A percentile compares a stretch with the other conserved stretches of the same genome.
Evolutionary conservation across 2,797 vertebrate genomes (phyloP).

Genomic region (Neostethus bicornis): DNA sequence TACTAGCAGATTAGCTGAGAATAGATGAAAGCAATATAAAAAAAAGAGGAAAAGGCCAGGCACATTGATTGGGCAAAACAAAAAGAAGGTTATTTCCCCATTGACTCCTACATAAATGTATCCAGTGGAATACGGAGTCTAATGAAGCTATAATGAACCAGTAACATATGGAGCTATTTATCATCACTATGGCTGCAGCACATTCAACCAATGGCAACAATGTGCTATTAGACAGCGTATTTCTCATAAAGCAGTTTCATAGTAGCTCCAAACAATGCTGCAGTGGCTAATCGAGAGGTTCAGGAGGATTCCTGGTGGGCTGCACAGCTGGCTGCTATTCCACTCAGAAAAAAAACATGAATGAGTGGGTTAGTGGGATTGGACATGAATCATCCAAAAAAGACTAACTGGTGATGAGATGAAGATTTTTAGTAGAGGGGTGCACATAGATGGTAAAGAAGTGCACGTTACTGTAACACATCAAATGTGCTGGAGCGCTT

Average conservation of each 20-base stretch:
- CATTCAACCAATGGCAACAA: slow-evolving; percentile 32
- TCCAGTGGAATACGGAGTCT: slow-evolving; percentile 43
- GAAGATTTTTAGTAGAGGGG: no score
- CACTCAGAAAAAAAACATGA: no score
- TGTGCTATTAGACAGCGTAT: slow-evolving; percentile 38
- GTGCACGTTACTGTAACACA: no score
- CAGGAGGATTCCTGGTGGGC: no score
- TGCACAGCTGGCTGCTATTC: no score
- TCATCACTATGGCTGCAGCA: slow-evolving; percentile 36
- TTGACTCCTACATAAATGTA: slow-evolving; percentile 39
- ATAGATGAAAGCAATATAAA: slow-evolving; percentile 34
- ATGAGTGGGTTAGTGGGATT: no score
- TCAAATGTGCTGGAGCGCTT: no score
- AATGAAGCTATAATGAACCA: slow-evolving; percentile 52
- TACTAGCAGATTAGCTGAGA: slow-evolving; percentile 21
- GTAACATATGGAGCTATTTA: slow-evolving; percentile 43
- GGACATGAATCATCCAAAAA: no score
- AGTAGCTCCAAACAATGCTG: slow-evolving; percentile 1
- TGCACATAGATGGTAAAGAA: no score
- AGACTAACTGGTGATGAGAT: no score
- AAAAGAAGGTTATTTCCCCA: slow-evolving; percentile 40
- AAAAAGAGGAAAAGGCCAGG: slow-evolving; percentile 6
- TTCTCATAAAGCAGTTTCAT: slow-evolving; percentile 21
- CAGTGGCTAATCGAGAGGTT: no score
- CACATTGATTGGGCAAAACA: slow-evolving; percentile 35